Conservation (phyloP, 2,888 invertebrate genomes). For the Allacma fusca region DNA sequence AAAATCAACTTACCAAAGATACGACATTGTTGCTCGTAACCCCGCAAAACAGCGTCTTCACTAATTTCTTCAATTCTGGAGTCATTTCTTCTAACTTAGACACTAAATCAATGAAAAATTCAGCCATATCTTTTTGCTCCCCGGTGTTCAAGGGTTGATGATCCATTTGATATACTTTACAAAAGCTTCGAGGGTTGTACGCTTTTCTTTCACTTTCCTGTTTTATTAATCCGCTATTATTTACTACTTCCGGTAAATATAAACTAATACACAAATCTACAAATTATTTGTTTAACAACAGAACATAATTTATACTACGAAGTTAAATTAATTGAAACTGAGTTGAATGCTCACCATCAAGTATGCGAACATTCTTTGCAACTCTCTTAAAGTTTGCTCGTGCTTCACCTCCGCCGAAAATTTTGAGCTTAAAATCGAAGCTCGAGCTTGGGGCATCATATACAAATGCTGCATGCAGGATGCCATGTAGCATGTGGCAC, state of each 20-base stretch:
- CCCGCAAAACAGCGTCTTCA: conserved; percentile 91
- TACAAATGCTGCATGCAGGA: conserved; percentile 96
- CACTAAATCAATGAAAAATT: conserved; percentile 95
- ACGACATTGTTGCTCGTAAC: conserved; percentile 95
- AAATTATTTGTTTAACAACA: no score
- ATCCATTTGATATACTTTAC: conserved; percentile 96
- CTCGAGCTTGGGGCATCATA: conserved; percentile 93
- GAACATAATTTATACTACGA: no score
- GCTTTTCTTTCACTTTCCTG: conserved; percentile 93
- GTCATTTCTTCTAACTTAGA: conserved; percentile 93
- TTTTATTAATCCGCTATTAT: no score
- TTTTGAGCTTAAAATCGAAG: conserved; percentile 82
- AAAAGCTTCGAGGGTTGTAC: conserved; percentile 93
- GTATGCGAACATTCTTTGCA: conserved; percentile 96
- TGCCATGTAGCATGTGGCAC: conserved; percentile 97
- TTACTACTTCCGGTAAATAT: no score
- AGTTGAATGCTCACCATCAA: conserved; percentile 72
- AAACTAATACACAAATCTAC: background rate
- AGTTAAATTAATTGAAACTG: no score
- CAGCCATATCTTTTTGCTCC: conserved; percentile 98
- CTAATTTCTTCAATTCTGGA: conserved; percentile 83
- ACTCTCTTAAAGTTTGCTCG: conserved; percentile 80
- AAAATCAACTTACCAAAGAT: conserved; percentile 73
- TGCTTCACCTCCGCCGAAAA: conserved; percentile 77
- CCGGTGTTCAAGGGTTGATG: conserved; percentile 95